Percentiles rank a stretch among this genome's conserved stretches.
phyloP scores from a whole-genome alignment of 2,113 vertebrate species.

The Nannospalax galili region DNA sequence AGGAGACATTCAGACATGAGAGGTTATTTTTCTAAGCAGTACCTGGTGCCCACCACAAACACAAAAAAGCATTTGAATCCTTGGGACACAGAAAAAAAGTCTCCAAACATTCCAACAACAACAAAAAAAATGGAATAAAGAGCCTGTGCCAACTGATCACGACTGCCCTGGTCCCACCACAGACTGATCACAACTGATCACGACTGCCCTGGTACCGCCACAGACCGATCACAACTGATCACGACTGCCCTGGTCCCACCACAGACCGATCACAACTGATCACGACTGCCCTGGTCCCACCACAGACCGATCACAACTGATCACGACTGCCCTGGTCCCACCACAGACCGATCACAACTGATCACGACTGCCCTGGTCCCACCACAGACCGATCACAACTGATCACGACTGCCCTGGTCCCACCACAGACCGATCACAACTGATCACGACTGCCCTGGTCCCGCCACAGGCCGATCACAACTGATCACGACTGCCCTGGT shows the following conservation, averaged over 20 bases:
- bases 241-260: neutral
- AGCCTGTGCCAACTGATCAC: neutral
- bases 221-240: neutral
- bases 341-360: neutral
- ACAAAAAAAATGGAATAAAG: neutral
- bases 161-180: accelerated
- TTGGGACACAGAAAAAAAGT: neutral
- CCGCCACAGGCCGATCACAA: neutral
- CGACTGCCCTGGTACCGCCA: neutral
- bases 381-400: neutral
- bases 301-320: neutral
- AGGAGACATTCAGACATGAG: neutral
- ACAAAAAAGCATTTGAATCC: neutral
- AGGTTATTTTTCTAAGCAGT: neutral
- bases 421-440: neutral
- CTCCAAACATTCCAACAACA: neutral
- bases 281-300: neutral
- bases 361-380: neutral
- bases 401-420: neutral
- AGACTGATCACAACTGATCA: neutral
- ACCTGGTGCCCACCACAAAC: neutral
- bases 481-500: neutral
- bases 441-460: neutral
- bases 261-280: neutral
- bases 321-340: neutral